Base-by-base conservation (phyloP, 2,888 invertebrate genomes). In the Calephelis perditalis region DNA sequence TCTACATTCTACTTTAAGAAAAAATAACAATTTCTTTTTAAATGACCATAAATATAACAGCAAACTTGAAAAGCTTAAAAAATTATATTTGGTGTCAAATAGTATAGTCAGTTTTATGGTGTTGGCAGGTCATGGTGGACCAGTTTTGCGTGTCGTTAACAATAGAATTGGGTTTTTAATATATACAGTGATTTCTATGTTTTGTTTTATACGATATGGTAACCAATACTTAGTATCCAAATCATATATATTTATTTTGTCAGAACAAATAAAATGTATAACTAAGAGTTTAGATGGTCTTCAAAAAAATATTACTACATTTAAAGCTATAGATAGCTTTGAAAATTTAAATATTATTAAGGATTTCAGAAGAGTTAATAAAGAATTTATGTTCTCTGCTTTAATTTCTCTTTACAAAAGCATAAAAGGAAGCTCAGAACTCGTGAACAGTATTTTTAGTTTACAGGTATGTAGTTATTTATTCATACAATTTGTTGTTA, bases 391-490 rank as follows among this genome's bases (percentile, higher is more conserved):
- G 8, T 6, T 55, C 37, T 5, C 12, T 6, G 35, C 11, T 36
- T 55, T 37, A 37, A 55, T 37, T 7, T 3, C 3, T 37, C 7
- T 57, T 54, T 61, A 57, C 11, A 57, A 15, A 36, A n/a, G 52
- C 10, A 26, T 61, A 37, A 57, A 57, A 52, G 45, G 1, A 1
- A 49, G 61, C 8, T 56, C 60, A 35, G 37, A 60, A 57, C 26
- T 12, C 4, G 5, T 60, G 12, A 60, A 57, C 44, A n/a, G n/a
- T 9, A 43, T 60, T 3, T 60, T 60, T 35, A 57, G 49, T 43
- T 43, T 60, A n/a, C 62, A 62, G 57, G 62, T 62, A 9, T 55
- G 62, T 52, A 40, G 26, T 26, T 26, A 15, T 26, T 26, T 1
- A 26, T 26, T 26, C 4, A 26, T 26, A 26, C 26, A 26, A 26